phyloP scores from a whole-genome alignment of 1,140 invertebrate genomes.

The fruit fly (Drosophila melanogaster) region Release_6_plus_ISO1_MT NT_037436.4:15463501-15464000 shows the following conservation, averaged over 20 bases:
- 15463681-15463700: conserved; percentile 79
- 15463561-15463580: neutral
- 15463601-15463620: conserved; percentile 25
- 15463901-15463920: conserved; percentile 19
- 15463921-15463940: conserved; percentile 60
- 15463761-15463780: conserved; percentile 67
- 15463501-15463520: too few species aligned
- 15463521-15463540: too few species aligned
- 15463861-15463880: conserved; percentile 82
- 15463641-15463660: conserved; percentile 63
- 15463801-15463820: conserved; percentile 51
- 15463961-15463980: conserved; percentile 52
- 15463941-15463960: conserved; percentile 74
- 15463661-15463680: conserved; percentile 70
- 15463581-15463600: conserved; percentile 40
- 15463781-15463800: conserved; percentile 69
- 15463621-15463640: conserved; percentile 33
- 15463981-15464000: conserved; percentile 54
- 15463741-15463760: conserved; percentile 5
- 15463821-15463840: conserved; percentile 77
- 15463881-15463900: conserved; percentile 50
- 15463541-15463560: too few species aligned
- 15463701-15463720: conserved; percentile 62
- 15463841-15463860: conserved; percentile 78
- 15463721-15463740: conserved; percentile 40